Evolutionary conservation across 2,113 vertebrate species (phyloP), one percentile per base, ranked within the genome.

Genomic region (Grus americana): DNA sequence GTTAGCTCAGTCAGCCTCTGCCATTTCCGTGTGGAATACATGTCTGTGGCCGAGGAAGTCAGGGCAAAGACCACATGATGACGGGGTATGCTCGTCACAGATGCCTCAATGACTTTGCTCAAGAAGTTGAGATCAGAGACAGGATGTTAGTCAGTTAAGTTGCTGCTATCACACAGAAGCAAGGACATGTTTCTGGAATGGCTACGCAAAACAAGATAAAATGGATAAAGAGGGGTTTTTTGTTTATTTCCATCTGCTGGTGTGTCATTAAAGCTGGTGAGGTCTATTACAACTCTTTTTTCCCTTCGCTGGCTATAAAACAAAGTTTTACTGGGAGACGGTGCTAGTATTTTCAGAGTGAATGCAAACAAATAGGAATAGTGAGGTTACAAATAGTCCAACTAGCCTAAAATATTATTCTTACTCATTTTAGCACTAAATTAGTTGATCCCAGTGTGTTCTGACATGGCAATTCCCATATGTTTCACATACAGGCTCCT

Each of bases 61-160:
- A 82, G 86, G 89, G 79, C 81, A 93, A 97, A 97, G 95, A 87
- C 86, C 92, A 90, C 91, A 87, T 66, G 89, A 95, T 95, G 95
- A 96, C n/a, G 63, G 91, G 80, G 46, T 92, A 38, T 50, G 80
- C 79, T 95, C 84, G 38, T 97, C 95, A 96, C 66, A 94, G 94
- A 85, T 57, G 86, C 62, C 89, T 97, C 86, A 82, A 3, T 19
- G 66, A 76, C 91, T 97, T 79, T 92, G 84, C 80, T 91, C 10
- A 26, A 93, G 91, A 61, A 34, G 66, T 32, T 91, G 94, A 95
- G 94, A 82, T 95, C 92, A 90, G 92, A 83, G 74, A 23, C 95
- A 96, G 95, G 94, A 95, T 96, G 84, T 97, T 94, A 82, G 86
- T 97, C 92, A 88, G 88, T 30, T 67, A 63, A 70, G 54, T 65